phyloP scores from a whole-genome alignment of 2,113 vertebrate species.

The Balaenoptera acutorostrata region DNA sequence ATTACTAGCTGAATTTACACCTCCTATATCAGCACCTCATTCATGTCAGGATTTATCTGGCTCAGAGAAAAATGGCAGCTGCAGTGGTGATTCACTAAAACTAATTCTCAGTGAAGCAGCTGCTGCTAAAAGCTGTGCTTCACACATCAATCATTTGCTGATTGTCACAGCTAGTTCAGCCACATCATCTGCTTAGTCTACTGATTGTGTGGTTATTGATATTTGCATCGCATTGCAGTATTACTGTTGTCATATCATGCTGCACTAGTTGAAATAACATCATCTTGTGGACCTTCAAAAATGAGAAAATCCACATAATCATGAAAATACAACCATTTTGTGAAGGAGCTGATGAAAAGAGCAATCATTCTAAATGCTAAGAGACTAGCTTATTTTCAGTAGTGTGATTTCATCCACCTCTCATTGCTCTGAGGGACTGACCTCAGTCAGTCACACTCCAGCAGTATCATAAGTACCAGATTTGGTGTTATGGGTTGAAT shows the following conservation, averaged over 20 bases:
- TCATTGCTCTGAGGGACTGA: neutral
- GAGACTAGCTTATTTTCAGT: neutral
- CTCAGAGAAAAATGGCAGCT: constrained; percentile 40
- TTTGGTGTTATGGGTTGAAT: neutral
- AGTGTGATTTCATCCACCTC: neutral
- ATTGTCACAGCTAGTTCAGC: neutral
- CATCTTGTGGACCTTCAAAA: neutral
- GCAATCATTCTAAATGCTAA: neutral
- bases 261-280: neutral
- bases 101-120: neutral
- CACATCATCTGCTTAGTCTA: neutral
- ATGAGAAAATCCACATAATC: neutral
- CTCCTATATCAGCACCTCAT: neutral
- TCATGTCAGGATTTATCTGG: constrained; percentile 8
- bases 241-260: neutral
- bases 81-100: constrained; percentile 27
- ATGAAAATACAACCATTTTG: neutral
- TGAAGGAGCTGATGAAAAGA: neutral
- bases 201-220: neutral
- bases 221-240: neutral
- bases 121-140: neutral
- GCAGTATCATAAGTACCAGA: neutral
- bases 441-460: neutral
- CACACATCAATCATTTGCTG: neutral
- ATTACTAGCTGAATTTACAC: neutral